phyloP scores from a whole-genome alignment of 2,113 vertebrate genomes.

The Australoheros scitulus region DNA sequence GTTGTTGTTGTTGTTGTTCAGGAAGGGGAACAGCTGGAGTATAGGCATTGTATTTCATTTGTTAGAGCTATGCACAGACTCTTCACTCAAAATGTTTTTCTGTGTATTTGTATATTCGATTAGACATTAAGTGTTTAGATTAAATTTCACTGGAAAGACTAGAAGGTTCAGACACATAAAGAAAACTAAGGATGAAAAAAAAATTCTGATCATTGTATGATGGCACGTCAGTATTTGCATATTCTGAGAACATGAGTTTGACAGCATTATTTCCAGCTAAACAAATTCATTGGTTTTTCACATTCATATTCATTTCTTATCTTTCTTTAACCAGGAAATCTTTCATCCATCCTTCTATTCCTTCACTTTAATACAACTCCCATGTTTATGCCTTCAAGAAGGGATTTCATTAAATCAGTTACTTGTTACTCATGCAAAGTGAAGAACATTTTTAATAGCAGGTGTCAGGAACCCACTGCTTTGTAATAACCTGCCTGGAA shows the following conservation, averaged over 20 bases:
- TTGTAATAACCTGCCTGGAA: neutral
- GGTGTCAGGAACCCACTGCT: neutral
- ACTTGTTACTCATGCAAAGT: neutral
- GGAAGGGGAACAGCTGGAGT: neutral
- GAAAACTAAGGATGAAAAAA: neutral
- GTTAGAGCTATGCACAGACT: neutral
- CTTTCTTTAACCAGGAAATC: neutral
- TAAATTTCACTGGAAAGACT: neutral
- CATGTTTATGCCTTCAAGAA: no score
- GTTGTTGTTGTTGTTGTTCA: slow-evolving; percentile 39
- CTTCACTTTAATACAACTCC: neutral
- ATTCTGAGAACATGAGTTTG: neutral
- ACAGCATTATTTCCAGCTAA: no score
- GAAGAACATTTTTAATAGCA: neutral
- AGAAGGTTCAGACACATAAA: neutral
- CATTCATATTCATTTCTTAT: neutral
- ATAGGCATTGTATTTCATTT: neutral
- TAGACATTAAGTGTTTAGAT: neutral
- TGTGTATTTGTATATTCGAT: no score
- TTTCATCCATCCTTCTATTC: no score
- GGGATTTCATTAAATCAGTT: no score
- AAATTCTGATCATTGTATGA: neutral
- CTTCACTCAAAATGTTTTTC: neutral
- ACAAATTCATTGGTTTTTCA: no score
- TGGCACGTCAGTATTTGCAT: neutral